phyloP scores from a whole-genome alignment of 2,888 invertebrate species.

The Polydrusus pterygomalis region DNA sequence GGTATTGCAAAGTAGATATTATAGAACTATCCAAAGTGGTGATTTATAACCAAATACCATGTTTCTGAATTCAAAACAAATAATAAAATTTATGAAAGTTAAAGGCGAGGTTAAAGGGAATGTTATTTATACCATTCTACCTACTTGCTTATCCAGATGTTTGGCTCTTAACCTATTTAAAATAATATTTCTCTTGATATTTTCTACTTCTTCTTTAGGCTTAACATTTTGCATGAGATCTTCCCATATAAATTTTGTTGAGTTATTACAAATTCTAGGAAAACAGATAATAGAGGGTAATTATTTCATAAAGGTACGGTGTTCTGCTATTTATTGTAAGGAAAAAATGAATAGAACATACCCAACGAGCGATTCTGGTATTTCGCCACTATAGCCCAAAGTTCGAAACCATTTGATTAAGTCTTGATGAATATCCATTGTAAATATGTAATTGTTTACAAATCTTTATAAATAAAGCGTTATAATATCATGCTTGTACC shows the following conservation, averaged over 20 bases:
- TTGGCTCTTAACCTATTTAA: constrained; percentile 57
- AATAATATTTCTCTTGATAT: constrained; percentile 58
- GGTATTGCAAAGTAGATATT: no score
- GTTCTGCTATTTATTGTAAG: no score
- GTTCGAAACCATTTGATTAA: constrained; percentile 57
- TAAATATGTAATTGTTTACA: neutral
- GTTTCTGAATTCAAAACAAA: no score
- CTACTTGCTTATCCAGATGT: constrained; percentile 57
- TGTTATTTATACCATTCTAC: no score
- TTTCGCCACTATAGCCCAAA: constrained; percentile 60
- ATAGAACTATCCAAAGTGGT: no score
- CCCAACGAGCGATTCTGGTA: constrained; percentile 58
- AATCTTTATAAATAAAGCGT: no score
- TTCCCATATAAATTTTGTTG: constrained; percentile 61
- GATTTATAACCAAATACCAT: no score
- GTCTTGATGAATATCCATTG: constrained; percentile 55
- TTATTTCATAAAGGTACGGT: no score
- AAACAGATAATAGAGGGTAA: neutral
- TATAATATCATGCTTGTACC: no score
- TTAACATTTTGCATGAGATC: constrained; percentile 58
- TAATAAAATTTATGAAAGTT: no score
- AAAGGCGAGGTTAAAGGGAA: no score
- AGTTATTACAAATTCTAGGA: constrained; percentile 59
- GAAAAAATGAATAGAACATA: constrained; percentile 42
- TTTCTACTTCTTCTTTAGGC: constrained; percentile 57